Evolutionary conservation across 2,797 vertebrate species (phyloP).

Genomic region (Austrolebias charrua): DNA sequence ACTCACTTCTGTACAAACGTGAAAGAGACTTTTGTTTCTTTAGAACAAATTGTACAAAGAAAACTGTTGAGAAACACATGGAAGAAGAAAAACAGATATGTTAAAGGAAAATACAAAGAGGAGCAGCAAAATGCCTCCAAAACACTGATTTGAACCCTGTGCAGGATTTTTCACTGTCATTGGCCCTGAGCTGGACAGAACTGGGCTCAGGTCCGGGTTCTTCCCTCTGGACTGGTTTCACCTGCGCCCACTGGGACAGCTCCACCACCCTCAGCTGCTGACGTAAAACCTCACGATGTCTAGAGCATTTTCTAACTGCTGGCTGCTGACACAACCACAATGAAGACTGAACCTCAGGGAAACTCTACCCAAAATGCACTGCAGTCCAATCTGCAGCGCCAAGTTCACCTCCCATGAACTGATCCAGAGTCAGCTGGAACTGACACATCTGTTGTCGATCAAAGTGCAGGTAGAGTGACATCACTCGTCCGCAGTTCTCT

Average conservation of each 20-base stretch:
- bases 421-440: conserved; percentile 15
- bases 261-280: conserved; percentile 21
- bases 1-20: conserved; percentile 44
- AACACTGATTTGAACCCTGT: conserved; percentile 24
- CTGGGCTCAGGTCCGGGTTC: background rate
- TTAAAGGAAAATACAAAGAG: background rate
- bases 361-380: conserved; percentile 27
- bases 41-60: conserved; percentile 31
- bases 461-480: conserved; percentile 61
- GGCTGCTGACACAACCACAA: background rate
- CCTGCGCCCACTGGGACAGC: conserved; percentile 27
- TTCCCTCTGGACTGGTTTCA: background rate
- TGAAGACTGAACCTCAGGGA: no score
- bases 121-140: conserved; percentile 25
- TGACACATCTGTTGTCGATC: no score
- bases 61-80: conserved; percentile 22
- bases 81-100: background rate
- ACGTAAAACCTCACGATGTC: background rate
- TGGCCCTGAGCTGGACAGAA: background rate
- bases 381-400: background rate
- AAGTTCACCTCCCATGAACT: background rate
- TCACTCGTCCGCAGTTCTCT: conserved; percentile 41
- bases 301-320: no score
- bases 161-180: conserved; percentile 30
- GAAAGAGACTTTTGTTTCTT: conserved; percentile 30